Conservation (phyloP, 2,113 vertebrate genomes). For the Myiopsitta monachus region DNA sequence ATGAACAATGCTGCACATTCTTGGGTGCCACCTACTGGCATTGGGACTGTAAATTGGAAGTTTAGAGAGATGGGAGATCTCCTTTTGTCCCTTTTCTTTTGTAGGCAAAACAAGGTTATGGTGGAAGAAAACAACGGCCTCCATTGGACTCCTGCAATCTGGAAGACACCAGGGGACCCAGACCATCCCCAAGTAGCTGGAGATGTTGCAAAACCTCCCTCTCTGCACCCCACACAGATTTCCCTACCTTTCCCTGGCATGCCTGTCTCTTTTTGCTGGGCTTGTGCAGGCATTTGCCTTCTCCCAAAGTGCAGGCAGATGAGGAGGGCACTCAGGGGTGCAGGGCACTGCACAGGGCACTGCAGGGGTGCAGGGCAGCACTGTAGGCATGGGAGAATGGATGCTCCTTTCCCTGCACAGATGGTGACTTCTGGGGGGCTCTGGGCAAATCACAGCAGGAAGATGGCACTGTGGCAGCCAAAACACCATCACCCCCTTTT, state of each 20-base stretch:
- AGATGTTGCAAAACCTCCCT: not conserved
- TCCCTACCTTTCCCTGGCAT: accelerated
- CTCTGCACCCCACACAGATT: accelerated
- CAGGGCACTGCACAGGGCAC: not conserved
- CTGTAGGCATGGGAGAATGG: accelerated
- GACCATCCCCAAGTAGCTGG: accelerated
- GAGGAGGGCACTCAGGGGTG: accelerated
- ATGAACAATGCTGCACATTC: not conserved
- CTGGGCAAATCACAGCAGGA: accelerated
- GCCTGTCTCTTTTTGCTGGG: accelerated
- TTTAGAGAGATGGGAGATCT: accelerated
- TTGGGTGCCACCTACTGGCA: slow-evolving; percentile 49
- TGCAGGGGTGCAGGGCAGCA: not conserved
- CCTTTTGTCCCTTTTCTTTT: too few relatives aligned
- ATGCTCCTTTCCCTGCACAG: accelerated
- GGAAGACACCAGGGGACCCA: not conserved
- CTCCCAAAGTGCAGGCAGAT: accelerated
- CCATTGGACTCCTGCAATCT: accelerated
- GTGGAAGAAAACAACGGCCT: accelerated
- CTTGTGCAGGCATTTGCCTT: accelerated
- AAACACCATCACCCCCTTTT: accelerated
- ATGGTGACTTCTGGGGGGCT: not conserved
- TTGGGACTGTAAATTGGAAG: not conserved
- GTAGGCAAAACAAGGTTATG: accelerated
- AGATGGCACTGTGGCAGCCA: accelerated